Evolutionary conservation across 2,888 invertebrate species (phyloP).

Genomic region (Litoditis marina): DNA sequence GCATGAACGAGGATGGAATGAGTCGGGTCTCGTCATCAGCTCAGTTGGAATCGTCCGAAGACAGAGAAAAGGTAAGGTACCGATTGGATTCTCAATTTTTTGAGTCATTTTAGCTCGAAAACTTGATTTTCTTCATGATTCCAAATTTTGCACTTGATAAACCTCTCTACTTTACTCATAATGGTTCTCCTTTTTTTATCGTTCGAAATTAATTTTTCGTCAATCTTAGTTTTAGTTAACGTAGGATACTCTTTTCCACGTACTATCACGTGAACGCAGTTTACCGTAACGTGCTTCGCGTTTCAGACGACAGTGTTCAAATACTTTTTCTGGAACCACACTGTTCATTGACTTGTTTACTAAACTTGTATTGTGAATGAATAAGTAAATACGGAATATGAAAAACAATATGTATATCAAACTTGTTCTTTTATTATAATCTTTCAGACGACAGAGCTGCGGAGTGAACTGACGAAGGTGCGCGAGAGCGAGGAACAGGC

Average conservation of each 20-base stretch:
- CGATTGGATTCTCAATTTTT: too few species aligned
- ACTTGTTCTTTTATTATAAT: not conserved
- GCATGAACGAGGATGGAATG: slow-evolving; percentile 8
- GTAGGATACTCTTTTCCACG: too few species aligned
- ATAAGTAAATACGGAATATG: not conserved
- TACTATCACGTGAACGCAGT: not conserved
- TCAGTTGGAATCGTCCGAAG: slow-evolving; percentile 7
- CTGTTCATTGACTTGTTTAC: not conserved
- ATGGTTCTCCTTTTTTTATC: too few species aligned
- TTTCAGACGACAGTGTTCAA: too few species aligned
- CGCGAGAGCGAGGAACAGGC: slow-evolving; percentile 18
- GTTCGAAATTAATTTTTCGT: too few species aligned
- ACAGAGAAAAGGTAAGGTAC: slow-evolving; percentile 9
- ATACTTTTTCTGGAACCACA: not conserved
- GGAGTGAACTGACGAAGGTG: slow-evolving; percentile 14
- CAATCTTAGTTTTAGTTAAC: too few species aligned
- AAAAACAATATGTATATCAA: not conserved
- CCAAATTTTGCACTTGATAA: too few species aligned
- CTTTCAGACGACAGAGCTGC: slow-evolving; percentile 13
- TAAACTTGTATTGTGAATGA: not conserved
- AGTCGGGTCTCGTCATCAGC: slow-evolving; percentile 17
- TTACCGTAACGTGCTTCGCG: not conserved
- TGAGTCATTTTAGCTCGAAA: not conserved
- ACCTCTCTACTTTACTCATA: too few species aligned
- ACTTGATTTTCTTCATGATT: not conserved